These are phyloP conservation scores for Oxyteleia sp. DNA, from an alignment of 2,888 invertebrate species.

Conservation along the genomic window DNA sequence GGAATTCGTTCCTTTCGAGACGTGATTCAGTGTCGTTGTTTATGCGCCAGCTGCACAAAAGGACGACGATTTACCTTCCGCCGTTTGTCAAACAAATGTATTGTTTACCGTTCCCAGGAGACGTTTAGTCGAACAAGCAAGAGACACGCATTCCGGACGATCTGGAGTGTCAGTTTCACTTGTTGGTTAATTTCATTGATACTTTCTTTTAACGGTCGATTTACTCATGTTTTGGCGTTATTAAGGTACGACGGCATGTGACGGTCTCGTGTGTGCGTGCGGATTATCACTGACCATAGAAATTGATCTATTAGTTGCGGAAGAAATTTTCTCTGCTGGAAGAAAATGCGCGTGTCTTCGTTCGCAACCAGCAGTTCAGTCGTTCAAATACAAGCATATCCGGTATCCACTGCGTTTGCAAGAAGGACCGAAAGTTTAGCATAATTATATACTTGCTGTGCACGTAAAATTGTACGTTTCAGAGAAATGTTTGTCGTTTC, in stretches of 20 bases:
- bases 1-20: neutral
- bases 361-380: neutral
- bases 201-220: slow-evolving; percentile 5
- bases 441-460: neutral
- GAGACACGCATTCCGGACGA: neutral
- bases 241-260: neutral
- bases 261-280: slow-evolving; percentile 4
- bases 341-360: slow-evolving; percentile 17
- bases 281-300: slow-evolving; percentile 39
- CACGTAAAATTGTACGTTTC: slow-evolving; percentile 14
- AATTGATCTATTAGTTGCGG: slow-evolving; percentile 57
- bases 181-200: neutral
- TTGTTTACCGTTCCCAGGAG: neutral
- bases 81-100: neutral
- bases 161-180: neutral
- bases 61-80: neutral
- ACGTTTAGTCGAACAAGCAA: neutral
- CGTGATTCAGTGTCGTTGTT: neutral
- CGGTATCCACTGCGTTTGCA: neutral
- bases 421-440: slow-evolving; percentile 38
- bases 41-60: neutral
- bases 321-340: slow-evolving; percentile 18
- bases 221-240: neutral
- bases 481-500: too few species aligned
- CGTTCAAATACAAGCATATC: slow-evolving; percentile 32